These are phyloP conservation scores for Oryzias woworae DNA, from an alignment of 2,113 vertebrate genomes.

Conservation along the genomic window DNA sequence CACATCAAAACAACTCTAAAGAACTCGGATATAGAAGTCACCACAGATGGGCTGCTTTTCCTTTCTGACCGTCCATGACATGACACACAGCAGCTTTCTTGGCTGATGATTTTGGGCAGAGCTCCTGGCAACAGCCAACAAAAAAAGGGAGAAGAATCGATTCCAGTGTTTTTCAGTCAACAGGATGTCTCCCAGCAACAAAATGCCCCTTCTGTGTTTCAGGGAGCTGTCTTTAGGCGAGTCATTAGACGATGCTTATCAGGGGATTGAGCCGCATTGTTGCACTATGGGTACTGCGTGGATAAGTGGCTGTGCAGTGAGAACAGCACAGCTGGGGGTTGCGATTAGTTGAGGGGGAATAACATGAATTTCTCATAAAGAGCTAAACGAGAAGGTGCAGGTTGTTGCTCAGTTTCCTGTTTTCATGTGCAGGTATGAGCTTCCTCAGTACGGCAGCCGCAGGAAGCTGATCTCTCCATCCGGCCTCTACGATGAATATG, in stretches of 20 bases:
- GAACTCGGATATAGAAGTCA: slow-evolving; percentile 33
- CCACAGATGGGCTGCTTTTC: slow-evolving; percentile 31
- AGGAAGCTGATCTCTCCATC: slow-evolving; percentile 90
- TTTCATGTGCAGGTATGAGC: slow-evolving; percentile 86
- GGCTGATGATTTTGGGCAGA: slow-evolving; percentile 18
- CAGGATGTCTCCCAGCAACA: slow-evolving; percentile 56
- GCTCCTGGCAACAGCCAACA: slow-evolving; percentile 46
- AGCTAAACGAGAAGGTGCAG: not conserved
- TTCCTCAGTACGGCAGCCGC: slow-evolving; percentile 95
- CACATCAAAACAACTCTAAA: slow-evolving; percentile 24
- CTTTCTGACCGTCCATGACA: slow-evolving; percentile 39
- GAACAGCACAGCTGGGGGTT: slow-evolving; percentile 21
- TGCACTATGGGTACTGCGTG: slow-evolving; percentile 3
- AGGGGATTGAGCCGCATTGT: slow-evolving; percentile 2
- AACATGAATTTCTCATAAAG: not conserved
- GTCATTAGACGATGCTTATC: slow-evolving; percentile 43
- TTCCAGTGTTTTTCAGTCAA: slow-evolving; percentile 40
- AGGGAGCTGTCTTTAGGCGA: slow-evolving; percentile 39
- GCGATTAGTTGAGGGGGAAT: slow-evolving; percentile 1
- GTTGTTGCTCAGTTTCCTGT: slow-evolving; percentile 20
- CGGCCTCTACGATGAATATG: slow-evolving; percentile 92
- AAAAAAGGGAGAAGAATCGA: slow-evolving; percentile 40
- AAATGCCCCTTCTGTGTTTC: slow-evolving; percentile 52
- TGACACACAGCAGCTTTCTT: slow-evolving; percentile 30
- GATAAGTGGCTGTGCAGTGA: slow-evolving; percentile 20